Percentiles rank a stretch among this genome's conserved stretches.
Evolutionary conservation across 2,888 invertebrate genomes (phyloP).

Genomic region (Apamea crenata): DNA sequence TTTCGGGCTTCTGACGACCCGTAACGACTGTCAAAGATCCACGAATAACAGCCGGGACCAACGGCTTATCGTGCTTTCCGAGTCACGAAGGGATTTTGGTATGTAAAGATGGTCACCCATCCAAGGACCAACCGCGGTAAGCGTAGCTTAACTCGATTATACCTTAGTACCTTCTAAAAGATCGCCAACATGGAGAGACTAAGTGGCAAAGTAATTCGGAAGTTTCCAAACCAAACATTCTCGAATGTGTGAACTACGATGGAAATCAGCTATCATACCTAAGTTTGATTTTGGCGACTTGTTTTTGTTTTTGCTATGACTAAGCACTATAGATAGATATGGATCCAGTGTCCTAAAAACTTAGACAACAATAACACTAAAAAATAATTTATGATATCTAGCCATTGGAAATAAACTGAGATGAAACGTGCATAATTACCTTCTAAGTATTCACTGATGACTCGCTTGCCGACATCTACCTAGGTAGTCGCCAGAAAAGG

Average conservation of each 20-base stretch:
- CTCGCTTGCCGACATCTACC: conserved; percentile 16
- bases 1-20: too few relatives aligned
- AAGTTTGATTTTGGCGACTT: too few relatives aligned
- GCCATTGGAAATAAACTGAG: conserved; percentile 29
- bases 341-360: not conserved
- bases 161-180: not conserved
- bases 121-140: too few relatives aligned
- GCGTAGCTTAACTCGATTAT: too few relatives aligned
- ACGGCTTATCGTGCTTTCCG: too few relatives aligned
- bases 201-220: not conserved
- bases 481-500: conserved; percentile 35
- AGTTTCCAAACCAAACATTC: not conserved
- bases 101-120: too few relatives aligned
- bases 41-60: too few relatives aligned
- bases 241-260: not conserved
- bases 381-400: conserved; percentile 7
- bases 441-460: conserved; percentile 24
- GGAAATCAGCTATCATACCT: not conserved
- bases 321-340: not conserved
- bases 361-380: not conserved
- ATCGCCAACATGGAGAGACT: not conserved
- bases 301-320: too few relatives aligned
- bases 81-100: too few relatives aligned
- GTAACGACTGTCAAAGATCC: too few relatives aligned
- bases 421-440: conserved; percentile 5